Percentiles rank a stretch among this genome's conserved stretches.
These are phyloP conservation scores for Drosophila birchii DNA, from an alignment of 2,888 invertebrate genomes.

Conservation along the genomic window DNA sequence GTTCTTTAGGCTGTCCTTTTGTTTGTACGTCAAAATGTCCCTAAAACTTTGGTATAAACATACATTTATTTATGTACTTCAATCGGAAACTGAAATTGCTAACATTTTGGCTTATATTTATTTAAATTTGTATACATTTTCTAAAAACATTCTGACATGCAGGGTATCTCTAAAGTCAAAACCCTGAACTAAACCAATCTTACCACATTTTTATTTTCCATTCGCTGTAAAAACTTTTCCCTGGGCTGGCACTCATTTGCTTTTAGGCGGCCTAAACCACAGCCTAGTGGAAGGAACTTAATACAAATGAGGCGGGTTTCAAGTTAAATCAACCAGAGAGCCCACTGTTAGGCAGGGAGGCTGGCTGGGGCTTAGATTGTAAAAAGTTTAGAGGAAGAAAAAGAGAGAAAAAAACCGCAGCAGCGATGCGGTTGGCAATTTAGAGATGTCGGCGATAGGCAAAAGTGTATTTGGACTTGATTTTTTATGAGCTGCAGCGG, in stretches of 20 bases:
- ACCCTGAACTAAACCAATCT: neutral
- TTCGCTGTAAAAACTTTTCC: conserved; percentile 46
- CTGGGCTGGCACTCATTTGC: conserved; percentile 69
- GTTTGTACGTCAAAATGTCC: neutral
- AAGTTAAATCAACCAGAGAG: conserved; percentile 74
- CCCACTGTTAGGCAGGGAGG: neutral
- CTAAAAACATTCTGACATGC: rapidly evolving
- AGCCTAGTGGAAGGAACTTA: conserved; percentile 65
- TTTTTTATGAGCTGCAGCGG: conserved; percentile 54
- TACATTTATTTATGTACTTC: neutral
- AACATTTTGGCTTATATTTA: neutral
- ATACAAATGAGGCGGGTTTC: conserved; percentile 78
- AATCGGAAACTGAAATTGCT: too few relatives aligned
- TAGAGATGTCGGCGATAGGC: conserved; percentile 48
- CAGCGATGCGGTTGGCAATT: conserved; percentile 44
- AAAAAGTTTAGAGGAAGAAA: conserved; percentile 28
- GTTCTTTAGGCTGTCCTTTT: neutral
- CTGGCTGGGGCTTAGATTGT: conserved; percentile 27
- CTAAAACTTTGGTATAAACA: neutral
- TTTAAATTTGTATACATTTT: neutral
- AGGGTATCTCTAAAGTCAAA: neutral
- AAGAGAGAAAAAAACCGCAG: neutral
- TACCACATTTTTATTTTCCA: conserved; percentile 1
- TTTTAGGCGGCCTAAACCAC: conserved; percentile 59
- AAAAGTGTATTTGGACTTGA: conserved; percentile 57